These are phyloP conservation scores for Caenorhabditis zanzibari DNA, from an alignment of 2,888 invertebrate genomes.

Conservation along the genomic window DNA sequence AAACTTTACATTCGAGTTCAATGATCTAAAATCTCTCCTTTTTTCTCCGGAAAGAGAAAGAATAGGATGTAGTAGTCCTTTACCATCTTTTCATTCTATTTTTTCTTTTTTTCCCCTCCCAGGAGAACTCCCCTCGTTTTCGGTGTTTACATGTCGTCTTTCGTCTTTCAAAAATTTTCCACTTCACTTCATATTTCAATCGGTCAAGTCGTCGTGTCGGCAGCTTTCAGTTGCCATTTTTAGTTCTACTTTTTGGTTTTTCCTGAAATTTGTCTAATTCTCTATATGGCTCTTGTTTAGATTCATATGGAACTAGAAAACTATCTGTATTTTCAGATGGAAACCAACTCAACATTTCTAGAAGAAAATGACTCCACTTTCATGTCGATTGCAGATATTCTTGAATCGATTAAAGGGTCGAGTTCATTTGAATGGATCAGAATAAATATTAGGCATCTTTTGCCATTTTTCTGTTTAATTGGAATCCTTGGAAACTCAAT, in stretches of 20 bases:
- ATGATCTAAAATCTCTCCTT: neutral
- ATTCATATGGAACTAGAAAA: neutral
- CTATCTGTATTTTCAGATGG: constrained; percentile 18
- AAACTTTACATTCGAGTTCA: neutral
- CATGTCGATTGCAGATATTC: constrained; percentile 31
- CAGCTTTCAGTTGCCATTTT: constrained; percentile 27
- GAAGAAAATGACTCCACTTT: constrained; percentile 48
- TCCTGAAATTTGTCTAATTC: neutral
- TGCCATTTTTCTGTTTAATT: constrained; percentile 73
- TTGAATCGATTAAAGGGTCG: constrained; percentile 60
- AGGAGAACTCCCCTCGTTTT: constrained; percentile 37
- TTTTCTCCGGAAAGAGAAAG: neutral
- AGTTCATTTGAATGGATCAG: constrained; percentile 62
- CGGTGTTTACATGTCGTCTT: constrained; percentile 43
- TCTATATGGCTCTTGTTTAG: neutral
- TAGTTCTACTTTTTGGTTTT: neutral
- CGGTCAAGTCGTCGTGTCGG: constrained; percentile 19
- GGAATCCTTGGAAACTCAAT: constrained; percentile 83
- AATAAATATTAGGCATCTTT: constrained; percentile 57
- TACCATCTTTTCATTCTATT: neutral
- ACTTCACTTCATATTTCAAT: constrained; percentile 57
- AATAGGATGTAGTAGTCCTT: constrained; percentile 5
- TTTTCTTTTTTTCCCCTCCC: constrained; percentile 12
- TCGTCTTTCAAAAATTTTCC: constrained; percentile 46
- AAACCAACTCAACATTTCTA: constrained; percentile 7